phyloP scores from a whole-genome alignment of 2,888 invertebrate species.

The Hoplodrina blanda region DNA sequence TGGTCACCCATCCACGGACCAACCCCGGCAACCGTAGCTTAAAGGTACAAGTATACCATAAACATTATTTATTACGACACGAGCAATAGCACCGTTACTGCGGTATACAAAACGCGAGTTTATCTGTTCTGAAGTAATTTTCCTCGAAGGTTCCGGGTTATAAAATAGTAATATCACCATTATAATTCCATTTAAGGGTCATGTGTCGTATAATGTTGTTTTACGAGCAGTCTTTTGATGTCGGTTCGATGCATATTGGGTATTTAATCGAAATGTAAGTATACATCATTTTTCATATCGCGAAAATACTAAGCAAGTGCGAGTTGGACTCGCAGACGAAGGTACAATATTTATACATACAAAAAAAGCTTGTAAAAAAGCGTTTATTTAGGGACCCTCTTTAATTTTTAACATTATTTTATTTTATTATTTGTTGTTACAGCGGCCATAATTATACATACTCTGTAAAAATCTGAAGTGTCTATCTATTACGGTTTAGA shows the following conservation, averaged over 20 bases:
- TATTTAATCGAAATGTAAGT: slow-evolving; percentile 46
- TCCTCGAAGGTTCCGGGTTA: slow-evolving; percentile 61
- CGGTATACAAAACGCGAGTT: slow-evolving; percentile 54
- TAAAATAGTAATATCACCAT: slow-evolving; percentile 68
- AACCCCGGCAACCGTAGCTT: no score
- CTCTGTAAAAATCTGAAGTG: no score
- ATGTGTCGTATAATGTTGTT: slow-evolving; percentile 64
- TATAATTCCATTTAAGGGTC: slow-evolving; percentile 63
- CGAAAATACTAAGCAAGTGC: slow-evolving; percentile 35
- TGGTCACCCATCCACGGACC: no score
- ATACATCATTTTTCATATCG: slow-evolving; percentile 73
- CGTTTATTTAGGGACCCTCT: no score
- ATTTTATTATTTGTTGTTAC: no score
- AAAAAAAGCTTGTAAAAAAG: no score
- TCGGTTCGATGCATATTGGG: slow-evolving; percentile 54
- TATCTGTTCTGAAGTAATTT: slow-evolving; percentile 59
- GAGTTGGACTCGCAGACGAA: no score
- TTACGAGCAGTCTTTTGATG: slow-evolving; percentile 66
- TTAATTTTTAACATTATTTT: no score
- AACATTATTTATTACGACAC: slow-evolving; percentile 48
- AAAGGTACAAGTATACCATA: not conserved
- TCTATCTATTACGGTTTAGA: no score
- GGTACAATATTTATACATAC: no score
- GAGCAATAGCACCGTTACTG: slow-evolving; percentile 33
- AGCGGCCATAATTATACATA: no score